Conservation (phyloP, 2,113 vertebrate species). For the Eclectus roratus region DNA sequence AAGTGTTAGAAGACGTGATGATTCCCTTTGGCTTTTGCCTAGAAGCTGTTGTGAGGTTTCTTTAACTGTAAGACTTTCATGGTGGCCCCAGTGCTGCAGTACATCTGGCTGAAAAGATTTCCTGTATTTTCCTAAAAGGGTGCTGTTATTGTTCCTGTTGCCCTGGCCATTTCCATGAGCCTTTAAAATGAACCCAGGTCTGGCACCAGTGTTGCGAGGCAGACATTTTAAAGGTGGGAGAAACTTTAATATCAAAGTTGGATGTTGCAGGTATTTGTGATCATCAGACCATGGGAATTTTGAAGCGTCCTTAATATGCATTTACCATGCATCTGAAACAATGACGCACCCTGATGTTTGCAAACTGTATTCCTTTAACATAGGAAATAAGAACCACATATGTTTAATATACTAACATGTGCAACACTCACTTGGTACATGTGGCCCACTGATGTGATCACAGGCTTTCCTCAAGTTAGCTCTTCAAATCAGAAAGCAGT, state of each 20-base stretch:
- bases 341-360: not conserved
- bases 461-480: slow-evolving; percentile 22
- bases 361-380: slow-evolving; percentile 18
- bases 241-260: not conserved
- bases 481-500: slow-evolving; percentile 6
- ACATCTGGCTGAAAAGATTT: slow-evolving; percentile 65
- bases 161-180: slow-evolving; percentile 11
- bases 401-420: slow-evolving; percentile 57
- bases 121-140: slow-evolving; percentile 58
- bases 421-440: slow-evolving; percentile 35
- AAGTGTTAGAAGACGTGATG: slow-evolving; percentile 64
- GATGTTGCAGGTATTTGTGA: not conserved
- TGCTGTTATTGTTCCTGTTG: slow-evolving; percentile 48
- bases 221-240: not conserved
- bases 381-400: slow-evolving; percentile 54
- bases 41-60: slow-evolving; percentile 57
- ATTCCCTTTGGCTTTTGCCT: slow-evolving; percentile 51
- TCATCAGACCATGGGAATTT: not conserved
- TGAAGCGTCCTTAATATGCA: not conserved
- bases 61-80: slow-evolving; percentile 49
- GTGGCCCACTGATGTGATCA: slow-evolving; percentile 55
- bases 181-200: not conserved
- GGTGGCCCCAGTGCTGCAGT: slow-evolving; percentile 58
- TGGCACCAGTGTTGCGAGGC: not conserved
- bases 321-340: slow-evolving; percentile 5